Evolutionary conservation across 2,113 vertebrate genomes (phyloP).

Genomic region (Stomatorhinus ivindoensis): DNA sequence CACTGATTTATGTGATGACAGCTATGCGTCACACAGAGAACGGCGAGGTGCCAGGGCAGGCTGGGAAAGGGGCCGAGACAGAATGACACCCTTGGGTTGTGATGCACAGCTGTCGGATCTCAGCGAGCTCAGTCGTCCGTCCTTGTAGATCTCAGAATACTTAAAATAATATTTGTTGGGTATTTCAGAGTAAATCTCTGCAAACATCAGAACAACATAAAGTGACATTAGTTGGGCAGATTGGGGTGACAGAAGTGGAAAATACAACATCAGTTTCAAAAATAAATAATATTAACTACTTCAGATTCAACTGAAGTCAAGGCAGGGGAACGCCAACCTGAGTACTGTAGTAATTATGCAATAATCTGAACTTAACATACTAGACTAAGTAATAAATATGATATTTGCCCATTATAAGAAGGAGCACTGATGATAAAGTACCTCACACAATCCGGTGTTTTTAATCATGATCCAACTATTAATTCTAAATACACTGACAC

Average conservation of each 20-base stretch:
- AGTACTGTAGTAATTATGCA: background rate
- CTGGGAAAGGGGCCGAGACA: background rate
- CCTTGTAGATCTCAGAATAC: background rate
- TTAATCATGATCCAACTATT: background rate
- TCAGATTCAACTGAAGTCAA: background rate
- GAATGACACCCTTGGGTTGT: background rate
- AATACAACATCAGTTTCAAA: background rate
- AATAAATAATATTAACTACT: background rate
- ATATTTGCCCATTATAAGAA: background rate
- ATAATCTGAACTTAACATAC: background rate
- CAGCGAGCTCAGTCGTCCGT: background rate
- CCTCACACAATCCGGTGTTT: background rate
- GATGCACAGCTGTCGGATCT: background rate
- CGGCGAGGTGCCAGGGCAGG: background rate
- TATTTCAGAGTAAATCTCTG: background rate
- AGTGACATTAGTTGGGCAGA: background rate
- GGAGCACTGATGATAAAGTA: background rate
- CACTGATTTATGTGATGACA: background rate
- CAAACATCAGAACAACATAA: background rate
- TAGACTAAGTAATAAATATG: background rate
- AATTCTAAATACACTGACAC: background rate
- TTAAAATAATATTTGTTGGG: background rate
- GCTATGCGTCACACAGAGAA: background rate
- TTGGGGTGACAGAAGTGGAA: background rate
- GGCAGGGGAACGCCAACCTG: background rate